Conservation (phyloP, 2,113 vertebrate genomes). For the Protobothrops flavoviridis region DNA sequence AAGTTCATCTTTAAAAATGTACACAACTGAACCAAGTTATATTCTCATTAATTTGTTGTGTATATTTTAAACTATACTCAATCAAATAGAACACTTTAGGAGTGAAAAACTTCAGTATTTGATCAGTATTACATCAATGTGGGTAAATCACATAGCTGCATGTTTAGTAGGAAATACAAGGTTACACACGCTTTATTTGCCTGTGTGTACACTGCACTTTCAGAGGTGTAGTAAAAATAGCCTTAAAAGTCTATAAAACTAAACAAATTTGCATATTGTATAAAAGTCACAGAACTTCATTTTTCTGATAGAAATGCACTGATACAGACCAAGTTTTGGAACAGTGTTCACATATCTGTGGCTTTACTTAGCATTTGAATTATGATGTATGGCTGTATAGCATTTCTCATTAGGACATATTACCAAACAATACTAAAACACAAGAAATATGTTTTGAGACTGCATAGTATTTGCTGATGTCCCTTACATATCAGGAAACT, state of each 20-base stretch:
- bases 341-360: background rate
- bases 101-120: conserved; percentile 4
- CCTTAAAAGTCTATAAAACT: background rate
- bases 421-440: background rate
- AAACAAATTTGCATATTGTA: background rate
- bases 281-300: background rate
- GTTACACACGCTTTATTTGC: background rate
- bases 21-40: background rate
- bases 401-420: background rate
- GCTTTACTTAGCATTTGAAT: background rate
- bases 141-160: background rate
- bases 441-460: background rate
- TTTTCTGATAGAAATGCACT: background rate
- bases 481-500: background rate
- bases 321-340: background rate
- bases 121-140: background rate
- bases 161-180: background rate
- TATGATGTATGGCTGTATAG: background rate
- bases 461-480: background rate
- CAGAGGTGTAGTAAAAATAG: background rate
- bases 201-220: background rate
- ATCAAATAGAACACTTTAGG: conserved; percentile 28
- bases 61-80: background rate
- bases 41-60: background rate
- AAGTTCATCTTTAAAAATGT: background rate